A percentile compares a stretch with the other conserved stretches of the same genome.
These are phyloP conservation scores for Epsilonema sp. DNA, from an alignment of 2,888 invertebrate species.

Conservation along the genomic window DNA sequence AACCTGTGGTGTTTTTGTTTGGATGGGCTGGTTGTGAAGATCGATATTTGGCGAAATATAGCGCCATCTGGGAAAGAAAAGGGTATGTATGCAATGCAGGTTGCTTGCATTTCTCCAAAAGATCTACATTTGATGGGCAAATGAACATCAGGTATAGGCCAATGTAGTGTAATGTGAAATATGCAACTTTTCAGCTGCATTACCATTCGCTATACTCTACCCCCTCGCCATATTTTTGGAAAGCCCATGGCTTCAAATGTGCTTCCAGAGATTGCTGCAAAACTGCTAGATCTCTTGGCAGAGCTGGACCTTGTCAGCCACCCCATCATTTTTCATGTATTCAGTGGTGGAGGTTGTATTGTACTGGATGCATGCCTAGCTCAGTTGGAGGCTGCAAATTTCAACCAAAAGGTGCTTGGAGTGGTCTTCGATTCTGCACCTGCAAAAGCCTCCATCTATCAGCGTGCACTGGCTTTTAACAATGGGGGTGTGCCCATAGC, in stretches of 20 bases:
- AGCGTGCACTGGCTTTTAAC: not conserved
- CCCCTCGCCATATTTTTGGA: no score
- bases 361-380: not conserved
- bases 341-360: constrained; percentile 48
- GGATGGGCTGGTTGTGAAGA: constrained; percentile 64
- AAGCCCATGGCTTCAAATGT: constrained; percentile 43
- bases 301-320: constrained; percentile 49
- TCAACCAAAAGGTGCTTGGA: not conserved
- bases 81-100: constrained; percentile 39
- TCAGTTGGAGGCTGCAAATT: not conserved
- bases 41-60: constrained; percentile 54
- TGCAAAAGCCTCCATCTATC: not conserved
- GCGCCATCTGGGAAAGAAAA: constrained; percentile 51
- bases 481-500: not conserved
- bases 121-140: no score
- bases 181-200: constrained; percentile 41
- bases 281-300: constrained; percentile 43
- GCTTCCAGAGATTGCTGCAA: constrained; percentile 43
- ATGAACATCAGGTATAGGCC: no score
- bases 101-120: no score
- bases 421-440: not conserved
- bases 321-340: constrained; percentile 51
- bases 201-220: constrained; percentile 49
- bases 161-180: not conserved
- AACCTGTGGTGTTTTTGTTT: constrained; percentile 49